Evolutionary conservation across 2,113 vertebrate species (phyloP), one percentile per base, ranked within the genome.

Genomic region (Rafetus swinhoei): DNA sequence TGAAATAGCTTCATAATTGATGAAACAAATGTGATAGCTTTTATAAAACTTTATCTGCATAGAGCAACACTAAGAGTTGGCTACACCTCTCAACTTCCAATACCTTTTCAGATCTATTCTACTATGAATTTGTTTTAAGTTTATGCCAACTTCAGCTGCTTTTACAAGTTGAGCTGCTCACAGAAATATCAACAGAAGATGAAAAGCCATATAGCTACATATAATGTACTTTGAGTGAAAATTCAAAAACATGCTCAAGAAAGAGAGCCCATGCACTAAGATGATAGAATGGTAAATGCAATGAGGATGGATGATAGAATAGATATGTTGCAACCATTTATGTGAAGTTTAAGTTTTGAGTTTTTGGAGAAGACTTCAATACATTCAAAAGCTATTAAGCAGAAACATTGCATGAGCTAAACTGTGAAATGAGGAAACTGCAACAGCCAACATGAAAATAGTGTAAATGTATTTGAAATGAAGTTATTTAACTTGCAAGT

Each of bases 381-480:
- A 72, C 65, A 72, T 72, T 21, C 65, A 35, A 14, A 18, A 72
- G n/a, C 9, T 35, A 18, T 35, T 72, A 32, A 93, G 72, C 16
- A 2, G 1, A 39, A 90, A 74, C 45, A 87, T 76, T 54, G 83
- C 59, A 95, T 4, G 55, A 90, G 84, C 24, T 69, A 76, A 74
- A 81, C 3, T 29, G 16, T 85, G 55, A 91, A 81, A 91, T 87
- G 50, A 65, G 24, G 52, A 83, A 93, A 84, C 7, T 0, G 2
- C 80, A 90, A 91, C 62, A 88, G 16, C 85, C 57, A 90, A 86
- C 69, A 57, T 94, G 95, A 91, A 0, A 74, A 54, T 35, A 62
- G 83, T 59, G 50, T 90, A 94, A 88, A 97, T 96, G 95, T 85
- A 90, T 88, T 22, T 18, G 74, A 94, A 95, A 95, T 95, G 95